These are phyloP conservation scores for Onychomys torridus DNA, from an alignment of 2,797 vertebrate species.

Conservation along the genomic window DNA sequence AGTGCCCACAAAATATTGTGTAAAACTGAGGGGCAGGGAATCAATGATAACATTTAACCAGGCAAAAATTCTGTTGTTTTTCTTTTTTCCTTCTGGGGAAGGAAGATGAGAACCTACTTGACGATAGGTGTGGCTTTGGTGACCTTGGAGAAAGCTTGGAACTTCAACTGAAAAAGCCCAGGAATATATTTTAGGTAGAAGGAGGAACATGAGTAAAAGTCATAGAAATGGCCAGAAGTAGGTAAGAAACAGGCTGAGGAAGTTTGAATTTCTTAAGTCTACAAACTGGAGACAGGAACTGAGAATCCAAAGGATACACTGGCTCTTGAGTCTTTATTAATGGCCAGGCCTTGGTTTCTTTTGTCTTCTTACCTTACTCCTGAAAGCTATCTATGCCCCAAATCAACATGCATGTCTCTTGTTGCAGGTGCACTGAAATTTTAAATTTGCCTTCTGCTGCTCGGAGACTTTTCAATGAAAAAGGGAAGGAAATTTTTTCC, in stretches of 20 bases:
- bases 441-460: slow-evolving; percentile 84
- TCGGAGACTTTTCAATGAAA: slow-evolving; percentile 82
- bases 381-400: neutral
- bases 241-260: neutral
- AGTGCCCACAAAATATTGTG: neutral
- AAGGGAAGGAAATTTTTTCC: slow-evolving; percentile 79
- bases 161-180: neutral
- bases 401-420: slow-evolving; percentile 31
- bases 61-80: neutral
- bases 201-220: neutral
- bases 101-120: neutral
- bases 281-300: neutral
- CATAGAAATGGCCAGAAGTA: neutral
- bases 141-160: neutral
- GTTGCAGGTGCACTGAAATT: slow-evolving; percentile 81
- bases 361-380: neutral
- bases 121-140: neutral
- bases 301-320: neutral
- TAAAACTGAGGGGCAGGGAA: neutral
- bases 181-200: neutral
- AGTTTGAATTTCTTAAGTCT: neutral
- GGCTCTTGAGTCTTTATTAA: neutral
- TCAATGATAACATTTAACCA: neutral
- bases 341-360: neutral
- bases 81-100: too few species aligned